Percentiles rank a stretch among this genome's conserved stretches.
Evolutionary conservation across 2,888 invertebrate species (phyloP).

Genomic region (Choristoneura rosaceana): DNA sequence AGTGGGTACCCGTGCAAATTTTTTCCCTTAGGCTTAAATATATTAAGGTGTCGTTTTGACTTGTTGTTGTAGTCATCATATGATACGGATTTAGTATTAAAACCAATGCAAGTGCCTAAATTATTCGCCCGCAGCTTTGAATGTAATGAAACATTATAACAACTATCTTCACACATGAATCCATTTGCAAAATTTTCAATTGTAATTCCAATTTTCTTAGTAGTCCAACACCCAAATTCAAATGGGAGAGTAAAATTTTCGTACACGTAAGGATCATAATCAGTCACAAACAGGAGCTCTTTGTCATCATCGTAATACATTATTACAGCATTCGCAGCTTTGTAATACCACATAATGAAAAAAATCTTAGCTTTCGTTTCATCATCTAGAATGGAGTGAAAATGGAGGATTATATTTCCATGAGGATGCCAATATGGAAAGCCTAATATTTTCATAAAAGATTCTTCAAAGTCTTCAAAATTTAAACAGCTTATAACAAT

Average conservation of each 20-base stretch:
- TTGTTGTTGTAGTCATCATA: constrained; percentile 48
- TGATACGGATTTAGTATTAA: constrained; percentile 52
- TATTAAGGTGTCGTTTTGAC: constrained; percentile 45
- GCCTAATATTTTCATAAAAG: constrained; percentile 55
- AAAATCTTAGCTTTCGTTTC: constrained; percentile 61
- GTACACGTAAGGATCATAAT: constrained; percentile 63
- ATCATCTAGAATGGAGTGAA: constrained; percentile 51
- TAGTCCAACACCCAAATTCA: constrained; percentile 66
- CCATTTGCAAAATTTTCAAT: constrained; percentile 57
- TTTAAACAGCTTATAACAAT: constrained; percentile 60
- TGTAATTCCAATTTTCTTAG: constrained; percentile 60
- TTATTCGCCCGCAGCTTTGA: constrained; percentile 60
- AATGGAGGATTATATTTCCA: constrained; percentile 64
- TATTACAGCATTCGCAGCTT: constrained; percentile 61
- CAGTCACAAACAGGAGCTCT: constrained; percentile 52
- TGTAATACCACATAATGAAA: constrained; percentile 69
- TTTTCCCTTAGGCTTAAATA: constrained; percentile 66
- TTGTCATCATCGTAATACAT: constrained; percentile 58
- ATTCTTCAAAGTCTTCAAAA: constrained; percentile 61
- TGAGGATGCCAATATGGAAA: constrained; percentile 69
- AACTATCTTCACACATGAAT: constrained; percentile 63
- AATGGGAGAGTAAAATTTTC: constrained; percentile 55
- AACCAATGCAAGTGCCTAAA: constrained; percentile 71
- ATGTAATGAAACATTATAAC: constrained; percentile 61
- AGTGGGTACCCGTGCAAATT: constrained; percentile 67